A percentile compares a stretch with the other conserved stretches of the same genome.
These are phyloP conservation scores for Myotis brandtii DNA, from an alignment of 2,113 vertebrate species.

Conservation along the genomic window DNA sequence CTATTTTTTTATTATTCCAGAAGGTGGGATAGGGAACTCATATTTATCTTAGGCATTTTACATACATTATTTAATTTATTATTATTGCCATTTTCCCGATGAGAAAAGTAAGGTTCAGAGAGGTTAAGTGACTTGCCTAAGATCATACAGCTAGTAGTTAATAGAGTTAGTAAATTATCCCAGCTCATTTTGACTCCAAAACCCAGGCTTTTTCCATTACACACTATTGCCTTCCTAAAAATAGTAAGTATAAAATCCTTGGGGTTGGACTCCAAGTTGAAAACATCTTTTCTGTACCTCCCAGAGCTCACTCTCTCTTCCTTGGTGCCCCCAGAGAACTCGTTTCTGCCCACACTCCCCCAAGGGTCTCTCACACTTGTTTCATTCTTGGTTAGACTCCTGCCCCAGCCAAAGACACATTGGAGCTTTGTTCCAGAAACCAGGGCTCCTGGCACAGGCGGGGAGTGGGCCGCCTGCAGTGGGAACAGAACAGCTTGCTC, in stretches of 20 bases:
- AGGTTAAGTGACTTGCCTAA: not conserved
- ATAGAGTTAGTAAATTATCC: not conserved
- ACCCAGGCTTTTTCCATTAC: not conserved
- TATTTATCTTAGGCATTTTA: not conserved
- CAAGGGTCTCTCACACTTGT: not conserved
- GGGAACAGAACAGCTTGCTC: constrained; percentile 41
- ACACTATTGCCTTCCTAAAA: not conserved
- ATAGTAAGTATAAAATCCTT: not conserved
- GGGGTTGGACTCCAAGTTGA: not conserved
- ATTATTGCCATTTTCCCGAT: not conserved
- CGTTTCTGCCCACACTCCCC: not conserved
- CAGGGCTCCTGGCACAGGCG: not conserved
- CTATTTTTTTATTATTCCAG: not conserved
- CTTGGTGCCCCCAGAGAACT: not conserved
- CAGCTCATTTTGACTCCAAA: not conserved
- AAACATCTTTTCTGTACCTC: not conserved
- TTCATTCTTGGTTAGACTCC: not conserved
- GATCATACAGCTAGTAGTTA: not conserved
- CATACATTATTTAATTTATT: not conserved
- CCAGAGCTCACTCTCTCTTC: not conserved
- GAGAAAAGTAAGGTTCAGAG: not conserved
- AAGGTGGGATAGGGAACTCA: not conserved
- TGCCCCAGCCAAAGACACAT: not conserved
- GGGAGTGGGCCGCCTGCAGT: not conserved
- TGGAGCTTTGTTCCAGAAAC: constrained; percentile 46